These are phyloP conservation scores for Tolypeutes matacus DNA, from an alignment of 2,797 vertebrate genomes.

Conservation along the genomic window DNA sequence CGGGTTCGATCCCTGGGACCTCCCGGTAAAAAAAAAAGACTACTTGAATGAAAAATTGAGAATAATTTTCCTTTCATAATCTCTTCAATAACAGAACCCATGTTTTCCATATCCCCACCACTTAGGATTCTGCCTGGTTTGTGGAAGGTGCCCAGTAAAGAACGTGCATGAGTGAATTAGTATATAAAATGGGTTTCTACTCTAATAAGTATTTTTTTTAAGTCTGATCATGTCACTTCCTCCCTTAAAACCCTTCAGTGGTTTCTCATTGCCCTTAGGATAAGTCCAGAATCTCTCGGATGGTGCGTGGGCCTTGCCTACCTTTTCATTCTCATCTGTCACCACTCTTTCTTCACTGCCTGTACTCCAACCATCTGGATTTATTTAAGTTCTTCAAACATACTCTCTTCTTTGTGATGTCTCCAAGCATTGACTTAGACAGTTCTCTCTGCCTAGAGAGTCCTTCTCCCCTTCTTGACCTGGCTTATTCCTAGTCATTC, in stretches of 20 bases:
- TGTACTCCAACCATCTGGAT: not conserved
- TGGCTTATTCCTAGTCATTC: not conserved
- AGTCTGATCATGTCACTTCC: not conserved
- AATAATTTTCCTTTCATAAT: not conserved
- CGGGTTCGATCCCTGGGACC: too few relatives aligned
- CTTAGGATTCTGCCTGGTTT: too few relatives aligned
- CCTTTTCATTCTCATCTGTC: not conserved
- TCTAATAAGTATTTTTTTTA: not conserved
- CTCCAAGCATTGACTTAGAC: not conserved
- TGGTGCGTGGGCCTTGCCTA: not conserved
- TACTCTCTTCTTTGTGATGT: not conserved
- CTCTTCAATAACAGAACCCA: not conserved
- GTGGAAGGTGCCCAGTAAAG: not conserved
- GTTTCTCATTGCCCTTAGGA: accelerated
- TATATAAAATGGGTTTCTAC: not conserved
- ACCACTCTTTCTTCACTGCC: not conserved
- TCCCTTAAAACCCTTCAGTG: not conserved
- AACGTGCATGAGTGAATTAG: accelerated
- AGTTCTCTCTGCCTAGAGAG: not conserved
- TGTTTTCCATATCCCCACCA: not conserved
- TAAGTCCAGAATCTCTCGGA: too few relatives aligned
- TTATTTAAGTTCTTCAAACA: not conserved
- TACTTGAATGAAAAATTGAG: not conserved
- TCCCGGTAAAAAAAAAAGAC: too few relatives aligned
- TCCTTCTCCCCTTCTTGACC: not conserved